Conservation (phyloP, 2,113 vertebrate genomes). For the Puffinus mauretanicus region DNA sequence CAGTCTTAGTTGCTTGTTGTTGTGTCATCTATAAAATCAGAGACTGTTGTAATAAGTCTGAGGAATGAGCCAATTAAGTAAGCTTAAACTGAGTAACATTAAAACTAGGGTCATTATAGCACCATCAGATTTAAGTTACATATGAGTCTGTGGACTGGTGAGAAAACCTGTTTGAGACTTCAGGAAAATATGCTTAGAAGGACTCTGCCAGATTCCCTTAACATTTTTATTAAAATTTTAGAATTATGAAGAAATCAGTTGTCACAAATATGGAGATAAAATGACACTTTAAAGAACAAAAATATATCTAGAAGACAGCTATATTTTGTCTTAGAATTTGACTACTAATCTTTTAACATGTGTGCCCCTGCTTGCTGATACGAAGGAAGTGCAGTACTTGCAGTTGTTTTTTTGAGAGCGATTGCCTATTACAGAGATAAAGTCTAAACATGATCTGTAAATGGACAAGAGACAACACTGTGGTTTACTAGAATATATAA, state of each 20-base stretch:
- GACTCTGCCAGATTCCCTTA: neutral
- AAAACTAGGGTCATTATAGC: neutral
- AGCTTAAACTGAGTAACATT: neutral
- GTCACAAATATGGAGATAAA: neutral
- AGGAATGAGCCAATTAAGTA: neutral
- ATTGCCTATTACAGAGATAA: neutral
- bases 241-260: neutral
- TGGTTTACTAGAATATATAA: neutral
- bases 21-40: neutral
- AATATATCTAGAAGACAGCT: fast-evolving
- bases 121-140: neutral
- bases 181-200: neutral
- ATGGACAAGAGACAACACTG: neutral
- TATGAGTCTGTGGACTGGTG: neutral
- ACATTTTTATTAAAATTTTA: neutral
- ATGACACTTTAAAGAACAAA: neutral
- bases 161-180: neutral
- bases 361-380: neutral
- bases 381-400: neutral
- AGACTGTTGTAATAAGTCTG: neutral
- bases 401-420: neutral
- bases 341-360: neutral
- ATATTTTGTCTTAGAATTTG: neutral
- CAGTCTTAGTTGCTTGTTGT: neutral
- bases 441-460: neutral